Percentiles rank a stretch among this genome's conserved stretches.
Conservation (phyloP, 2,888 invertebrate species). For the Nezara viridula region DNA sequence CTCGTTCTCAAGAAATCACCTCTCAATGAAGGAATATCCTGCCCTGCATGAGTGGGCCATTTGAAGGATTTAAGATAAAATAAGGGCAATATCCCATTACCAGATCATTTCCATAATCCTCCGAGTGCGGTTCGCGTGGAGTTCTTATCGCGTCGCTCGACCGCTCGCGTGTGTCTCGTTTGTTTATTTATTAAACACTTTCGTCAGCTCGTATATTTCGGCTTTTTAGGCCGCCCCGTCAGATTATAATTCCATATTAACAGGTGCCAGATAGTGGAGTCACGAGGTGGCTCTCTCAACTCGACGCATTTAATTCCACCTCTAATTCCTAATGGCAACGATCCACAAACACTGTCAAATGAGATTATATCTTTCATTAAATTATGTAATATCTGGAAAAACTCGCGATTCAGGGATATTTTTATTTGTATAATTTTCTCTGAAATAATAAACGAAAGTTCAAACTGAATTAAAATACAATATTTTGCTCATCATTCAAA, state of each 20-base stretch:
- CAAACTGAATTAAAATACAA: too few species aligned
- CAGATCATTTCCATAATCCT: slow-evolving; percentile 33
- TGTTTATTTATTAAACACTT: slow-evolving; percentile 49
- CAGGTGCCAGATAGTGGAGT: slow-evolving; percentile 12
- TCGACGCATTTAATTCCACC: slow-evolving; percentile 2
- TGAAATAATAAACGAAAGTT: neutral
- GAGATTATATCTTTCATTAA: neutral
- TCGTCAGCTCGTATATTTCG: slow-evolving; percentile 49
- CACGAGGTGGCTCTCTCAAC: slow-evolving; percentile 13
- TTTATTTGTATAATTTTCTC: neutral
- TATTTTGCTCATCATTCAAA: too few species aligned
- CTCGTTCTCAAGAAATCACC: too few species aligned
- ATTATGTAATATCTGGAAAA: neutral
- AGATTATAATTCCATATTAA: slow-evolving; percentile 46
- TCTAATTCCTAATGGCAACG: slow-evolving; percentile 33
- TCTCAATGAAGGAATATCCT: too few species aligned
- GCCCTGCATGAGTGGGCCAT: too few species aligned
- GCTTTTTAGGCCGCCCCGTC: slow-evolving; percentile 35
- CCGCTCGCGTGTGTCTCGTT: slow-evolving; percentile 1
- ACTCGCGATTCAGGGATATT: too few species aligned
- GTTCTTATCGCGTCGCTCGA: neutral
- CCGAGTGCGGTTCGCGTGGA: slow-evolving; percentile 27
- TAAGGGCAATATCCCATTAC: neutral
- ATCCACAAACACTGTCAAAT: neutral
- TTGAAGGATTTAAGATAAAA: neutral